phyloP scores from a whole-genome alignment of 1,140 invertebrate genomes.

The Rhynchophorus ferrugineus region DNA sequence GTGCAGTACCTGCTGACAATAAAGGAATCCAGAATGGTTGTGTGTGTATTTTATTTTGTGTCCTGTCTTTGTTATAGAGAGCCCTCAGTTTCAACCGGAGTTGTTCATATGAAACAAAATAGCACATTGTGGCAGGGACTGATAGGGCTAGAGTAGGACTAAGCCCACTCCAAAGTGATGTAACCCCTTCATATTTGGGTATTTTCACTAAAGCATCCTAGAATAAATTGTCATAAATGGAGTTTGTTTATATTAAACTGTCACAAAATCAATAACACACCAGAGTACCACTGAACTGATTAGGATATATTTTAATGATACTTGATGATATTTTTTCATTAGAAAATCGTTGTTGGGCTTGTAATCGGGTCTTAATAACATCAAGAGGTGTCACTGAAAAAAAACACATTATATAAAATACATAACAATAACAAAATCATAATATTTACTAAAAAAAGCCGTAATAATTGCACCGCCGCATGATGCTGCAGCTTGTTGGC shows the following conservation, averaged over 20 bases:
- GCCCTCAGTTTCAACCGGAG: conserved; percentile 58
- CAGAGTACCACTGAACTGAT: conserved; percentile 83
- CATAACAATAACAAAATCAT: not conserved
- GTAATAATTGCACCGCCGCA: conserved; percentile 84
- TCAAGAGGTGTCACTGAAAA: conserved; percentile 93
- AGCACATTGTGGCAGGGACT: conserved; percentile 90
- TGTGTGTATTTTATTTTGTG: not conserved
- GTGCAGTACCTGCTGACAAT: conserved; percentile 70
- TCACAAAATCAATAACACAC: conserved; percentile 44
- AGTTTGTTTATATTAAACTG: not conserved
- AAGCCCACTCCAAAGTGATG: conserved; percentile 92
- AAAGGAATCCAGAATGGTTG: conserved; percentile 75
- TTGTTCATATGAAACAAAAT: conserved; percentile 96
- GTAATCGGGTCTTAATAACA: conserved; percentile 95
- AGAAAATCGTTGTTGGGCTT: conserved; percentile 78
- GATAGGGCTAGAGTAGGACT: conserved; percentile 95
- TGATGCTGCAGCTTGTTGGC: conserved; percentile 84
- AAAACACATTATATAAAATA: conserved; percentile 12
- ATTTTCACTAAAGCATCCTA: conserved; percentile 97
- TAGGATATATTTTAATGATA: conserved; percentile 58
- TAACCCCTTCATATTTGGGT: conserved; percentile 75
- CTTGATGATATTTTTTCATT: conserved; percentile 88
- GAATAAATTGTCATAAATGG: conserved; percentile 30
- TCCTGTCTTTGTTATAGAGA: conserved; percentile 41
- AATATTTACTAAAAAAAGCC: conserved; percentile 68